Evolutionary conservation across 92 coral and sea anemone genomes (phyloP).

Genomic region (Parazoanthus atlanticus): DNA sequence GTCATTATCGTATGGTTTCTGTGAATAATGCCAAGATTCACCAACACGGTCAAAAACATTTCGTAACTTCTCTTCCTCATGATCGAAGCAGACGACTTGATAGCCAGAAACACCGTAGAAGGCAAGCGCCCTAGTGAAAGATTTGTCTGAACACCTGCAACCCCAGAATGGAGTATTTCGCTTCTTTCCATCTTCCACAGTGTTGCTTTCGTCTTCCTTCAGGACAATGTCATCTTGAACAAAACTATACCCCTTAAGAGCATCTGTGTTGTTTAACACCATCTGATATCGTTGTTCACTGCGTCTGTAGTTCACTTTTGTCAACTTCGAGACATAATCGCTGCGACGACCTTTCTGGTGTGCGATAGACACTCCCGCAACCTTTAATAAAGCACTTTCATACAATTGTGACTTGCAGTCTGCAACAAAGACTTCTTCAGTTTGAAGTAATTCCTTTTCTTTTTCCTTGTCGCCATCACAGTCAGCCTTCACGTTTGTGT

Average conservation of each 20-base stretch:
- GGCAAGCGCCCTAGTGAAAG: conserved; percentile 50
- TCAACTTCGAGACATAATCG: conserved; percentile 42
- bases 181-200: conserved; percentile 2
- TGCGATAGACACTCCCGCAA: conserved; percentile 57
- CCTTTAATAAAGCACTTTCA: conserved; percentile 21
- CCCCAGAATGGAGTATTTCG: conserved; percentile 51
- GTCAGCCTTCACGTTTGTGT: conserved; percentile 18
- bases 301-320: conserved; percentile 36
- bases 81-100: conserved; percentile 45
- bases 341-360: conserved; percentile 27
- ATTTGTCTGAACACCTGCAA: conserved; percentile 27
- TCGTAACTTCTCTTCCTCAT: conserved; percentile 37
- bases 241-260: conserved; percentile 49
- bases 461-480: conserved; percentile 46
- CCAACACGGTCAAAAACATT: conserved; percentile 57
- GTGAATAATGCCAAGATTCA: conserved; percentile 13
- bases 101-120: conserved; percentile 58
- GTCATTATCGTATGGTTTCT: neutral
- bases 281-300: conserved; percentile 57
- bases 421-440: conserved; percentile 8
- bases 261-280: conserved; percentile 50
- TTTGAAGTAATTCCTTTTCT: conserved; percentile 14
- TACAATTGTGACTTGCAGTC: conserved; percentile 28
- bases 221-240: conserved; percentile 62
- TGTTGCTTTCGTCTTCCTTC: conserved; percentile 24